Evolutionary conservation across 2,797 vertebrate species (phyloP).

Genomic region (Muscicapa comitata): DNA sequence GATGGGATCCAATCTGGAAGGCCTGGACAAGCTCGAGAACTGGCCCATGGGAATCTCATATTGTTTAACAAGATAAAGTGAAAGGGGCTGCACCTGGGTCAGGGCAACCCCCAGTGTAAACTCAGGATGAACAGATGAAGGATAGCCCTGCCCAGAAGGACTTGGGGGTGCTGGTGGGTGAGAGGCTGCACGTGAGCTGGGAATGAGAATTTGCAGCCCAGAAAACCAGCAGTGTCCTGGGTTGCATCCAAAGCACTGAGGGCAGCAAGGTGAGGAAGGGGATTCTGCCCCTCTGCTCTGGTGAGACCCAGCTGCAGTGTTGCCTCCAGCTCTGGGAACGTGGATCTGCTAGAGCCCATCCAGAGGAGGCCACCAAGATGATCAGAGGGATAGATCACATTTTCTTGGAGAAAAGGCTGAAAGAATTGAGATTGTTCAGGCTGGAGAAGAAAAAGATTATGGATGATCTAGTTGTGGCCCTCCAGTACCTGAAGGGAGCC

Average conservation of each 20-base stretch:
- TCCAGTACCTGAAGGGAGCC: background rate
- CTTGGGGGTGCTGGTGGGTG: background rate
- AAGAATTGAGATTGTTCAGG: background rate
- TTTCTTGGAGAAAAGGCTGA: background rate
- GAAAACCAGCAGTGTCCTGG: fast-evolving
- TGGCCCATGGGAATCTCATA: background rate
- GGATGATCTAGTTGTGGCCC: background rate
- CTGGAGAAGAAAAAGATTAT: background rate
- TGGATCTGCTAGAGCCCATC: background rate
- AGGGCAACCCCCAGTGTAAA: background rate
- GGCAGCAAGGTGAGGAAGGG: background rate
- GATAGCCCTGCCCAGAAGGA: background rate
- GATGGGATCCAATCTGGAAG: background rate
- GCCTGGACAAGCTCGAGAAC: background rate
- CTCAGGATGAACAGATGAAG: background rate
- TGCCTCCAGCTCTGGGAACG: background rate
- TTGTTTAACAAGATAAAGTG: background rate
- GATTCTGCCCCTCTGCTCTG: background rate
- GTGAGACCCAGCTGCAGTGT: fast-evolving
- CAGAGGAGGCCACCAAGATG: background rate
- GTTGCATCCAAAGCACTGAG: background rate
- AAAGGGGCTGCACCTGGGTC: background rate
- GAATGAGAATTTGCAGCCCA: background rate
- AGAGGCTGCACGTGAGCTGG: background rate
- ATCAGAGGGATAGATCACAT: background rate